Evolutionary conservation across 2,888 invertebrate species (phyloP).

Genomic region (Galerucella calmariensis): DNA sequence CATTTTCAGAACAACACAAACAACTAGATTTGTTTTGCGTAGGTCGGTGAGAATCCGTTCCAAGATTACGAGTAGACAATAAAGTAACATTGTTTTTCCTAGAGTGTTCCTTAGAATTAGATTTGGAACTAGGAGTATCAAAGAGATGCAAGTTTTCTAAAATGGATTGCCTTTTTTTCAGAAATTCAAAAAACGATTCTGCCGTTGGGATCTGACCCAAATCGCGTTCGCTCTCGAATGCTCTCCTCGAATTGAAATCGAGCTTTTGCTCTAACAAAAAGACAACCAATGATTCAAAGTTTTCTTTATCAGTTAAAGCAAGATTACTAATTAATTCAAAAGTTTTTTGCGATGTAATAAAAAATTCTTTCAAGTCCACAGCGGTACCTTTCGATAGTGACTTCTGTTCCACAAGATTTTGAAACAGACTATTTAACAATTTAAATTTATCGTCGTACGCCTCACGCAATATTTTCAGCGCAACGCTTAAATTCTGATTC

Average conservation of each 20-base stretch:
- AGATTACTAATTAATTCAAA: not conserved
- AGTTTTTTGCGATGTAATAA: not conserved
- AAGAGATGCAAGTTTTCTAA: constrained; percentile 2
- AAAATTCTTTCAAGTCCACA: constrained; percentile 3
- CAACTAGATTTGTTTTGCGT: not conserved
- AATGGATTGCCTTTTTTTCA: constrained; percentile 1
- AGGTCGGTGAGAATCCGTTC: too few species aligned
- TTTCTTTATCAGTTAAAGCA: constrained; percentile 1
- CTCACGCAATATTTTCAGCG: constrained; percentile 9
- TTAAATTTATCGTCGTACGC: not conserved
- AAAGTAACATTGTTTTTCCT: not conserved
- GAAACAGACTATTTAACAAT: not conserved
- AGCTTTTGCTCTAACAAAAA: not conserved
- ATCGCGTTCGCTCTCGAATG: constrained; percentile 1
- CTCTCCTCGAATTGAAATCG: not conserved
- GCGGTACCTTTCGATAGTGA: constrained; percentile 12
- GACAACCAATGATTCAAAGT: constrained; percentile 1
- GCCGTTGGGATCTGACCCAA: not conserved
- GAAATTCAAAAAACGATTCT: constrained; percentile 11
- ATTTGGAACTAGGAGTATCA: not conserved
- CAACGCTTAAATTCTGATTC: not conserved
- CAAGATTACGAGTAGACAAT: not conserved
- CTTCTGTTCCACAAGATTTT: not conserved
- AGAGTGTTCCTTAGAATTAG: not conserved
- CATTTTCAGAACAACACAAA: not conserved